Percentiles rank a stretch among this genome's conserved stretches.
Evolutionary conservation across 2,888 invertebrate species (phyloP).

Genomic region (Prenolepis imparis): DNA sequence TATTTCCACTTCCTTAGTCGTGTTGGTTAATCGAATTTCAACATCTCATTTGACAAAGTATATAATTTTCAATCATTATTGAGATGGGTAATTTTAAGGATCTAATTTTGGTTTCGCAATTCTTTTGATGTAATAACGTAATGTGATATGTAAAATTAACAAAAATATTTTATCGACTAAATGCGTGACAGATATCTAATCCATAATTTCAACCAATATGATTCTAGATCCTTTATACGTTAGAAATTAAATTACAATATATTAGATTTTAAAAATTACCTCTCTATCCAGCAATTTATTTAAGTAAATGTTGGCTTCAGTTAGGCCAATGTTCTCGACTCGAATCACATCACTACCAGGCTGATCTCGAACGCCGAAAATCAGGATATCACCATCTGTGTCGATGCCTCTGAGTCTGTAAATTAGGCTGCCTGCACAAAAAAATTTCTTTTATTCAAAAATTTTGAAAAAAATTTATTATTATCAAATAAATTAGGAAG

Average conservation of each 20-base stretch:
- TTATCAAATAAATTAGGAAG: background rate
- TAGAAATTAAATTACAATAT: background rate
- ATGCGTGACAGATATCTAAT: background rate
- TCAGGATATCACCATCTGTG: constrained; percentile 94
- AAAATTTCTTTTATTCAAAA: constrained; percentile 1
- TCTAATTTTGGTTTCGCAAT: background rate
- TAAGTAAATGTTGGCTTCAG: constrained; percentile 95
- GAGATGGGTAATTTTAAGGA: background rate
- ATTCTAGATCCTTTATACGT: background rate
- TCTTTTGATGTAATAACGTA: background rate
- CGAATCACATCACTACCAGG: constrained; percentile 94
- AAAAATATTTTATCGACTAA: background rate
- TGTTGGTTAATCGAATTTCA: background rate
- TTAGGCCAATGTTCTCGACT: constrained; percentile 93
- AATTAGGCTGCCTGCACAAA: constrained; percentile 92
- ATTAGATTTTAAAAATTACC: constrained; percentile 87
- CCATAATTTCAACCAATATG: background rate
- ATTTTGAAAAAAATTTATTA: background rate
- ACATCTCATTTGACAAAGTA: constrained; percentile 1
- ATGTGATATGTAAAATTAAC: background rate
- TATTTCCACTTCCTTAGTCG: background rate
- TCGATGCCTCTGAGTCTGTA: constrained; percentile 94
- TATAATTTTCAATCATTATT: background rate
- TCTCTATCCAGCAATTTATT: constrained; percentile 96
- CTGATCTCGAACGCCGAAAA: constrained; percentile 93